Evolutionary conservation across 1,140 invertebrate species (phyloP).

Genomic region (Aphelenchoides fujianensis): DNA sequence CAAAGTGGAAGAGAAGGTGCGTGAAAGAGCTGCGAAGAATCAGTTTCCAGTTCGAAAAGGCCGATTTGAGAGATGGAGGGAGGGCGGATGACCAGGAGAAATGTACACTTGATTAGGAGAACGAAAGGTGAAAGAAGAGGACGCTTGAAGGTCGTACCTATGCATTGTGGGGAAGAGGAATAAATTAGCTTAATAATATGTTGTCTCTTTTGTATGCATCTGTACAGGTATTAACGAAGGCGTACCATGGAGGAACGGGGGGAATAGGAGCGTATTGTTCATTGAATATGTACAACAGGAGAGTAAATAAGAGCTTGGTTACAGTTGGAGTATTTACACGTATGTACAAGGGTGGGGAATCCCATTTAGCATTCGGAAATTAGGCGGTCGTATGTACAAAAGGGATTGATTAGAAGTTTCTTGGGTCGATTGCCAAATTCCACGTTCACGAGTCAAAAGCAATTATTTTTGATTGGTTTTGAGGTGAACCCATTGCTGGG

Average conservation of each 20-base stretch:
- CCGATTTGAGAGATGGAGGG: background rate
- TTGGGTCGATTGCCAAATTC: background rate
- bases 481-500: too few relatives aligned
- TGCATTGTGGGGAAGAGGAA: background rate
- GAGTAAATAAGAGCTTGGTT: background rate
- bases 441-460: background rate
- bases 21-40: background rate
- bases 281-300: background rate
- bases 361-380: background rate
- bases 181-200: background rate
- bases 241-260: background rate
- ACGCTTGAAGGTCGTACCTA: conserved; percentile 1
- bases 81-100: background rate
- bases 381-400: background rate
- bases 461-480: too few relatives aligned
- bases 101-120: too few relatives aligned
- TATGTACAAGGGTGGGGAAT: too few relatives aligned
- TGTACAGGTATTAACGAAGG: background rate
- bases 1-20: background rate
- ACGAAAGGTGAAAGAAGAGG: too few relatives aligned
- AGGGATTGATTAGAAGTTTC: background rate
- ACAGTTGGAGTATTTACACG: background rate
- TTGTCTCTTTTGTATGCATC: background rate
- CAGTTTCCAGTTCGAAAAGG: too few relatives aligned
- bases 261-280: background rate